These are phyloP conservation scores for Thrips palmi DNA, from an alignment of 1,140 invertebrate species.

Conservation along the genomic window DNA sequence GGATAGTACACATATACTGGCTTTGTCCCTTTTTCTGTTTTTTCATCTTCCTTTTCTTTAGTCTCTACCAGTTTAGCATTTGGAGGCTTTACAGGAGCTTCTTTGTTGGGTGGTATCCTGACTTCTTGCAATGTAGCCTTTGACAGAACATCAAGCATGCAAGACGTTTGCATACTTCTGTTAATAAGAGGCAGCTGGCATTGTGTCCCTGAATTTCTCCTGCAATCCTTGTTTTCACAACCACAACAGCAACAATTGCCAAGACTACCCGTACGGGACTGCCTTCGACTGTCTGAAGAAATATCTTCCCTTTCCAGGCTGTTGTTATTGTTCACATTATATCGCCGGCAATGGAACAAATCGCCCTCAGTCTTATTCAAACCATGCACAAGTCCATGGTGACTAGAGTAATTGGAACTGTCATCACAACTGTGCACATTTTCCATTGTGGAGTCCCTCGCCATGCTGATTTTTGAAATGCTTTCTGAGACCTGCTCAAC, in stretches of 20 bases:
- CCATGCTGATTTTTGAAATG: constrained; percentile 15
- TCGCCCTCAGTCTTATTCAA: too few species aligned
- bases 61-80: too few species aligned
- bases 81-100: too few species aligned
- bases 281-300: constrained; percentile 5
- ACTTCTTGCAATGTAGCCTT: too few species aligned
- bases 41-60: constrained; percentile 2
- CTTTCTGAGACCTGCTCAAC: constrained; percentile 29
- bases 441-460: constrained; percentile 8
- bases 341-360: too few species aligned
- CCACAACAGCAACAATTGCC: neutral
- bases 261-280: constrained; percentile 6
- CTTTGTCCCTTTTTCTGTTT: constrained; percentile 28
- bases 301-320: constrained; percentile 16
- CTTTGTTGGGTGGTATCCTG: too few species aligned
- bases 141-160: constrained; percentile 25
- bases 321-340: constrained; percentile 31
- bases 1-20: constrained; percentile 82
- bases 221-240: too few species aligned
- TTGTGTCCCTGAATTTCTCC: constrained; percentile 32
- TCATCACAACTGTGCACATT: too few species aligned
- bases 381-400: too few species aligned
- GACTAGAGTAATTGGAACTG: too few species aligned
- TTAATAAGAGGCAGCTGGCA: constrained; percentile 39
- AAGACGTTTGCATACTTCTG: constrained; percentile 51